Conservation (phyloP, 2,797 vertebrate genomes). For the Leptoclinus maculatus region DNA sequence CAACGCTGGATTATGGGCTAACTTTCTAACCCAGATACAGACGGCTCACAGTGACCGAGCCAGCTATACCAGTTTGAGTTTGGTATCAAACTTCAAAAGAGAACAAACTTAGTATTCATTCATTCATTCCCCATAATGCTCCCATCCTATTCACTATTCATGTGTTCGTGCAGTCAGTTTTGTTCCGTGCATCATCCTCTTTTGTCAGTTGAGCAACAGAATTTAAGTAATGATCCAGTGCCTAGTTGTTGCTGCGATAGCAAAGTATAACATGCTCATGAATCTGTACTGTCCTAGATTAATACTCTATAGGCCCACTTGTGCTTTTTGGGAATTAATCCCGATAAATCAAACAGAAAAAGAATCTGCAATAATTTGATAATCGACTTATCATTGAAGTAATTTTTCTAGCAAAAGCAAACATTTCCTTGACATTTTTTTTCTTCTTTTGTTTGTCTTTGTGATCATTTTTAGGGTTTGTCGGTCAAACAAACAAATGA, state of each 20-base stretch:
- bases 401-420: neutral
- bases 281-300: neutral
- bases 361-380: neutral
- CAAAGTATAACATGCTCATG: neutral
- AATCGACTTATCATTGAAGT: neutral
- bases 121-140: neutral
- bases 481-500: too few relatives aligned
- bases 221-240: neutral
- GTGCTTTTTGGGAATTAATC: neutral
- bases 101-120: neutral
- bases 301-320: neutral
- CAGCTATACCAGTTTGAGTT: neutral
- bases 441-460: neutral
- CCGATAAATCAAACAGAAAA: neutral
- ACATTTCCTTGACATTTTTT: neutral
- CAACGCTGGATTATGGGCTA: neutral
- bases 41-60: neutral
- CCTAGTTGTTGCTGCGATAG: neutral
- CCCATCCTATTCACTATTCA: neutral
- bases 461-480: neutral
- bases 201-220: neutral
- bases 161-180: too few relatives aligned
- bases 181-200: neutral
- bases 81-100: neutral
- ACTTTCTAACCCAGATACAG: slow-evolving; percentile 23